Conservation (phyloP, 2,888 invertebrate species). For the Eumacrocentrus americanus region DNA sequence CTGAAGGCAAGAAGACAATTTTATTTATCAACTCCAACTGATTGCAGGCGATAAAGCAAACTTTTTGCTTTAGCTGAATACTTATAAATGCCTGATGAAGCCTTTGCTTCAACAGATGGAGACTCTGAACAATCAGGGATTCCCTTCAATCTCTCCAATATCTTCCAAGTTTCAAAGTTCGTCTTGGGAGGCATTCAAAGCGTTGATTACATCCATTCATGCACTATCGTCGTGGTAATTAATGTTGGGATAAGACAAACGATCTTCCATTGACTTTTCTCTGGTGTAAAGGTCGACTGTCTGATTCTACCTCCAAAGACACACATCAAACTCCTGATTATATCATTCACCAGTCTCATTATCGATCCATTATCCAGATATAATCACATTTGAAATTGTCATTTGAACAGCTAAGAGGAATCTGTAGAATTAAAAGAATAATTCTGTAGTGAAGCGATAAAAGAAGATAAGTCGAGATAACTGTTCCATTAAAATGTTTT, state of each 20-base stretch:
- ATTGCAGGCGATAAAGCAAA: neutral
- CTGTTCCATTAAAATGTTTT: too few relatives aligned
- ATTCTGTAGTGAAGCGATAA: too few relatives aligned
- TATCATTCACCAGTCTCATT: neutral
- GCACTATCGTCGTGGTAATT: neutral
- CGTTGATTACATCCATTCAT: slow-evolving; percentile 7
- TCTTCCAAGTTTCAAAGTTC: neutral
- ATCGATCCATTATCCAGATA: neutral
- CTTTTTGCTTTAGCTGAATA: neutral
- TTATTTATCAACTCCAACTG: neutral
- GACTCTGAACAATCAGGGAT: neutral
- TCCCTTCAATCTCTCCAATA: neutral
- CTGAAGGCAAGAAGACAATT: slow-evolving; percentile 70
- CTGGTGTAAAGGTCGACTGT: neutral
- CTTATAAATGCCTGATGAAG: too few relatives aligned
- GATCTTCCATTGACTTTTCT: slow-evolving; percentile 1
- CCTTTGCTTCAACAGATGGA: neutral
- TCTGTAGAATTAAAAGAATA: too few relatives aligned
- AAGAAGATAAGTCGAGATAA: too few relatives aligned
- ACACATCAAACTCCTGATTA: neutral
- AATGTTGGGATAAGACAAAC: neutral
- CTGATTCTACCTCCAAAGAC: neutral
- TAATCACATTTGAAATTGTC: too few relatives aligned
- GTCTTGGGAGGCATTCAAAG: neutral
- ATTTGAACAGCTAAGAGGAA: too few relatives aligned